Base-by-base conservation (phyloP, 2,888 invertebrate species). In the Oscheius sp. region DNA sequence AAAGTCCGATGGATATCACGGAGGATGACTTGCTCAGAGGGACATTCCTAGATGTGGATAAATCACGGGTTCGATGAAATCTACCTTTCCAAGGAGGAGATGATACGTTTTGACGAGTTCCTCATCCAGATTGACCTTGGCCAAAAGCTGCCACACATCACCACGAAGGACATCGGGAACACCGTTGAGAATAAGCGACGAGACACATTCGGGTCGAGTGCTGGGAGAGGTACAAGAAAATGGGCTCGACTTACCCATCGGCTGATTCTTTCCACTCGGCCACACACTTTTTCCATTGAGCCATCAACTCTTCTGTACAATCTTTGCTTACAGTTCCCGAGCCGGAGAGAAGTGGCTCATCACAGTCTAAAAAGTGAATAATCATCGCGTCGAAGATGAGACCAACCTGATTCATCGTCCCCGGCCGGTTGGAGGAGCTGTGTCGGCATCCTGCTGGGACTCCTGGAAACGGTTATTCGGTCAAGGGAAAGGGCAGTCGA, bases 1-100 rank as follows among this genome's bases (percentile, higher is more conserved):
- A 98, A 99, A 43, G 99, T 99, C 83, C 99, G 92, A 81, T 96
- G 95, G 80, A 99, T 96, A 90, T 99, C 99, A 70, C 98, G 92
- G 86, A 94, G 93, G 87, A 99, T 99, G 74, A 96, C 95, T 85
- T 94, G 93, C 89, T 99, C 99, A 89, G 94, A 95, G 68, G 93
- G 93, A 85, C 96, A 96, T 82, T 97, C 96, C 95, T 96, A 29
- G 7, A 21, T 7, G 16, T 2, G 21, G 21, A 13, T 18, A 49
- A 13, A 49, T 3, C 16, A 13, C 13, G 21, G 9, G 45, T n/a
- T n/a, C n/a, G n/a, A 53, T 21, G 13, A 9, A 13, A 6, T 43
- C 73, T 73, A 95, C 95, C 92, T 96, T 95, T 79, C 95, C 94
- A 75, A 98, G 94, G 58, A 98, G 92, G 59, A 94, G 92, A 86